Evolutionary conservation across 1,140 invertebrate species (phyloP).

Genomic region (Pogonognathellus flavescens): DNA sequence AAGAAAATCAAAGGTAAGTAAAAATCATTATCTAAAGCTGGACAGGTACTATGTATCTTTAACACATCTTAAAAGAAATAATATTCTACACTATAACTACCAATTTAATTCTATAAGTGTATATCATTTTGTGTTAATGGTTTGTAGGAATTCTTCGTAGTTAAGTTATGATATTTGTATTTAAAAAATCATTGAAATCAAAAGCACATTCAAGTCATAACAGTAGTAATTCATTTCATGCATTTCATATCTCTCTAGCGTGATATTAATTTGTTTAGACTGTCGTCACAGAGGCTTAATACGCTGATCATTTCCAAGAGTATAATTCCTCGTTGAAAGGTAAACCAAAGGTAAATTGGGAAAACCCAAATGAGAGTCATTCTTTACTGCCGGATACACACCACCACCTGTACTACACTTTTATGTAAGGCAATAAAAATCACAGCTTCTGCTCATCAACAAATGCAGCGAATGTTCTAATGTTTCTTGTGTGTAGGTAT

Average conservation of each 20-base stretch:
- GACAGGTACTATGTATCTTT: too few species aligned
- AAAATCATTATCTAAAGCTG: too few species aligned
- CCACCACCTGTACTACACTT: not conserved
- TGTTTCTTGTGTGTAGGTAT: too few species aligned
- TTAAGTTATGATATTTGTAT: too few species aligned
- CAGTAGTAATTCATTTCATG: not conserved
- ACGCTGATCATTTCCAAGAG: not conserved
- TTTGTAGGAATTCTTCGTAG: too few species aligned
- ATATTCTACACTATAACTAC: too few species aligned
- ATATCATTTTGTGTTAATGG: too few species aligned
- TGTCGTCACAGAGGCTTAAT: conserved; percentile 9
- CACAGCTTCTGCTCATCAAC: conserved; percentile 28
- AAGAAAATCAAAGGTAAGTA: too few species aligned
- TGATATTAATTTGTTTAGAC: conserved; percentile 11
- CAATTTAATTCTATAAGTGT: too few species aligned
- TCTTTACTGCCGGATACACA: conserved; percentile 26
- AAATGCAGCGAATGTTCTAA: not conserved
- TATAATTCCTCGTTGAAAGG: conserved; percentile 35
- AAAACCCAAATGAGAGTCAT: conserved; percentile 36
- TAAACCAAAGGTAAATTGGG: conserved; percentile 20
- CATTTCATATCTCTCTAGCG: not conserved
- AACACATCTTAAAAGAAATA: too few species aligned
- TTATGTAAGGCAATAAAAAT: conserved; percentile 28
- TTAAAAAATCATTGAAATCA: too few species aligned
- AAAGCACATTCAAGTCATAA: too few species aligned